These are phyloP conservation scores for Dioctria rufipes DNA, from an alignment of 2,888 invertebrate species.

Conservation along the genomic window DNA sequence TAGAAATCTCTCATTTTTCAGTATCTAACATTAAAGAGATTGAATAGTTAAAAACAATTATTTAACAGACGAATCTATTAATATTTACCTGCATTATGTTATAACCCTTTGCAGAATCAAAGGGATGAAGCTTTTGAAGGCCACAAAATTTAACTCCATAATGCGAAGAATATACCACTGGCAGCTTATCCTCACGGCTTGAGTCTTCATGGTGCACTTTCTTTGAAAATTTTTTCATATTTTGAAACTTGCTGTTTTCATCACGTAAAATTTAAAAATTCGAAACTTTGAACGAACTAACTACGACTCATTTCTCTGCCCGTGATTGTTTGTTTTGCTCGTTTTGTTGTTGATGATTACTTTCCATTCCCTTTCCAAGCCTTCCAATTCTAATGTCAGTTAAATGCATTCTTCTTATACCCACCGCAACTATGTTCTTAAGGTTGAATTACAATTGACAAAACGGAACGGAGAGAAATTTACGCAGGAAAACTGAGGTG, in stretches of 20 bases:
- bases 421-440: too few relatives aligned
- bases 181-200: conserved; percentile 73
- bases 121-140: conserved; percentile 88
- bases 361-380: background rate
- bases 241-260: background rate
- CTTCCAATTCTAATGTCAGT: background rate
- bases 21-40: conserved; percentile 69
- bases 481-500: too few relatives aligned
- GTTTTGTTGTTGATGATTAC: background rate
- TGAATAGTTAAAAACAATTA: too few relatives aligned
- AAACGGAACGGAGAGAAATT: too few relatives aligned
- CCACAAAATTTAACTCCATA: conserved; percentile 88
- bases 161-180: conserved; percentile 83
- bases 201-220: conserved; percentile 54
- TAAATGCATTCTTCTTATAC: too few relatives aligned
- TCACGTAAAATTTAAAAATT: background rate
- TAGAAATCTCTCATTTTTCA: conserved; percentile 77
- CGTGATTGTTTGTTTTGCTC: background rate
- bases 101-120: conserved; percentile 91
- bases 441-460: too few relatives aligned
- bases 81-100: conserved; percentile 78
- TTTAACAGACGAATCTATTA: conserved; percentile 6
- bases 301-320: background rate
- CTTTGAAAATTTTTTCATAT: conserved; percentile 46
- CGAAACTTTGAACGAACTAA: background rate